Conservation (phyloP, 2,888 invertebrate genomes). For the Mayetiola destructor region DNA sequence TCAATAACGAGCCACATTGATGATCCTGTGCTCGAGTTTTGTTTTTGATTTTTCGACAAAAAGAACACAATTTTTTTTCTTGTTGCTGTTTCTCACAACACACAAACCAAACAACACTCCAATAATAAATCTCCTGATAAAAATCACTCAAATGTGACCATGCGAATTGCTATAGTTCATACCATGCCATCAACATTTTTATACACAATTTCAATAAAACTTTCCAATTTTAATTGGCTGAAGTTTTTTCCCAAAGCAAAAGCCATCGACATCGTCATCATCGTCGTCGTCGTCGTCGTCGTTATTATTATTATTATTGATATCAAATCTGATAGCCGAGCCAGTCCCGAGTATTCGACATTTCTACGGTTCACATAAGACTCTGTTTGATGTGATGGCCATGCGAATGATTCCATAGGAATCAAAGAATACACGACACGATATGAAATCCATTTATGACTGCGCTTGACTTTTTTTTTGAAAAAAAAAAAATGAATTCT, state of each 20-base stretch:
- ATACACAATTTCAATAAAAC: constrained; percentile 13
- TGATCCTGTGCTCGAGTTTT: no score
- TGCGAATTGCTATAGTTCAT: no score
- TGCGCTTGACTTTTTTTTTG: neutral
- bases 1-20: no score
- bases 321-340: neutral
- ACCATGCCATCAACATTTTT: constrained; percentile 12
- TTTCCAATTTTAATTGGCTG: constrained; percentile 12
- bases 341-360: neutral
- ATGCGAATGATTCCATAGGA: neutral
- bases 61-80: no score
- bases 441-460: constrained; percentile 4
- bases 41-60: no score
- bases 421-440: neutral
- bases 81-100: no score
- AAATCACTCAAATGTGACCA: neutral
- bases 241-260: neutral
- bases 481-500: no score
- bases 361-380: neutral
- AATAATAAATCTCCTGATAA: constrained; percentile 11
- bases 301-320: neutral
- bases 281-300: neutral
- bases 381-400: neutral
- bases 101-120: no score
- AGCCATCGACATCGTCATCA: neutral